phyloP scores from a whole-genome alignment of 53 echinoderm and acorn worm species.

The Pentamera pediparva region DNA sequence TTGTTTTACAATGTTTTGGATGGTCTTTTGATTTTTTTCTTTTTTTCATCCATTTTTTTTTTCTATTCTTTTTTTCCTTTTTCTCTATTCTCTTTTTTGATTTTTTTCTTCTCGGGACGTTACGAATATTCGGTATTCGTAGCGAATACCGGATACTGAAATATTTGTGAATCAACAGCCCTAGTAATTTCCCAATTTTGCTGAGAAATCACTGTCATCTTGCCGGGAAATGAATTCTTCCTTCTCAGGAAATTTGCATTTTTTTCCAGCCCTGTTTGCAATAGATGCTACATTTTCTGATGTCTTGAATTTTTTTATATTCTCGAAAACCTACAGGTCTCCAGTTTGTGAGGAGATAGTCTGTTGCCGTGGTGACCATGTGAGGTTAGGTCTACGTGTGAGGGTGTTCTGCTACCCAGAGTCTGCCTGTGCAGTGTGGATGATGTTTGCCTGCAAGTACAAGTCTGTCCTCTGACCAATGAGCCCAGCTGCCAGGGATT shows the following conservation, averaged over 20 bases:
- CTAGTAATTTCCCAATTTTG: background rate
- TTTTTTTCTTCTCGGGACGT: too few species aligned
- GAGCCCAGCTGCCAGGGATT: background rate
- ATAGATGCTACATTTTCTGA: background rate
- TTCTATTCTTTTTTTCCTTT: too few species aligned
- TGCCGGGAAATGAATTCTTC: background rate
- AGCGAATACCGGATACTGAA: too few species aligned
- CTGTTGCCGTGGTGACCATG: conserved; percentile 92
- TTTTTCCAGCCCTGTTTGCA: background rate
- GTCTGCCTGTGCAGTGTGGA: conserved; percentile 88
- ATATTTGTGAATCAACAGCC: background rate
- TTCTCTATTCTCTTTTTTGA: too few species aligned
- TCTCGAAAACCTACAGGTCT: conserved; percentile 49
- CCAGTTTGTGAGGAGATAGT: conserved; percentile 90
- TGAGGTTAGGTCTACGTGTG: conserved; percentile 89
- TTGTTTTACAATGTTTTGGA: too few species aligned
- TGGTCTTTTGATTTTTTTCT: background rate
- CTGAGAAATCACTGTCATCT: background rate
- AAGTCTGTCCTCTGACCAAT: conserved; percentile 72
- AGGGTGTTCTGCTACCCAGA: conserved; percentile 91
- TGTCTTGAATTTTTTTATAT: background rate
- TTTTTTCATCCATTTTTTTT: too few species aligned
- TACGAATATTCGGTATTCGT: too few species aligned
- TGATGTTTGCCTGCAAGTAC: conserved; percentile 99
- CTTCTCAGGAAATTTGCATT: background rate